A percentile compares a stretch with the other conserved stretches of the same genome.
phyloP scores from a whole-genome alignment of 1,140 invertebrate species.

The Megalopta genalis region DNA sequence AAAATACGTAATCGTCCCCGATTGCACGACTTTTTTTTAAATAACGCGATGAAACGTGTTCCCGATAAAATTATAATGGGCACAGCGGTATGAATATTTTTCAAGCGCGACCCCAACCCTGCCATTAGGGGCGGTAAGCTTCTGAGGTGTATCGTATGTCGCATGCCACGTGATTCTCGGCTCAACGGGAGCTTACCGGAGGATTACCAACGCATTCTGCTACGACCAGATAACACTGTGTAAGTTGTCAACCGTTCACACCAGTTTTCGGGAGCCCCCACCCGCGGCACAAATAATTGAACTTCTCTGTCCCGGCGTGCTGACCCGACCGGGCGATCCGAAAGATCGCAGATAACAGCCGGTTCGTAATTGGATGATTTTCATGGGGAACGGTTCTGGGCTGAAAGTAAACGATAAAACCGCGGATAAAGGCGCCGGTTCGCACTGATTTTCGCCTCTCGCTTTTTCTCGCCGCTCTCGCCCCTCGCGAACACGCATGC shows the following conservation, averaged over 20 bases:
- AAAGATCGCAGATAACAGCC: slow-evolving; percentile 65
- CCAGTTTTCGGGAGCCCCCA: slow-evolving; percentile 51
- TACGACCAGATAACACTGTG: slow-evolving; percentile 78
- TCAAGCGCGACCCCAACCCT: slow-evolving; percentile 27
- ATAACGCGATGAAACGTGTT: background rate
- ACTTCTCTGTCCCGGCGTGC: slow-evolving; percentile 53
- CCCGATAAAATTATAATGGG: background rate
- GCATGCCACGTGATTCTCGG: slow-evolving; percentile 70
- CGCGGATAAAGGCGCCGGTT: slow-evolving; percentile 47
- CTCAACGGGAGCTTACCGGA: slow-evolving; percentile 73
- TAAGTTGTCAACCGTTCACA: slow-evolving; percentile 77
- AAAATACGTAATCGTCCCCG: too few relatives aligned
- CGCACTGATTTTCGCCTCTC: slow-evolving; percentile 39
- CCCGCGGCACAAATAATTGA: slow-evolving; percentile 69
- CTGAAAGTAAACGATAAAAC: slow-evolving; percentile 67
- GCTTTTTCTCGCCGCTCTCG: background rate
- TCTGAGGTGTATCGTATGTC: slow-evolving; percentile 68
- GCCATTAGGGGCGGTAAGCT: slow-evolving; percentile 55
- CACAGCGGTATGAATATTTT: background rate
- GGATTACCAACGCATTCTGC: slow-evolving; percentile 77
- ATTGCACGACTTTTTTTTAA: too few relatives aligned
- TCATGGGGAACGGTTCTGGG: slow-evolving; percentile 73
- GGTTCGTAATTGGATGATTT: slow-evolving; percentile 77
- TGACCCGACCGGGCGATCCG: slow-evolving; percentile 24
- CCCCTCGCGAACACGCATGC: too few relatives aligned